Evolutionary conservation across 2,888 invertebrate species (phyloP).

Genomic region (Folsomia candida): DNA sequence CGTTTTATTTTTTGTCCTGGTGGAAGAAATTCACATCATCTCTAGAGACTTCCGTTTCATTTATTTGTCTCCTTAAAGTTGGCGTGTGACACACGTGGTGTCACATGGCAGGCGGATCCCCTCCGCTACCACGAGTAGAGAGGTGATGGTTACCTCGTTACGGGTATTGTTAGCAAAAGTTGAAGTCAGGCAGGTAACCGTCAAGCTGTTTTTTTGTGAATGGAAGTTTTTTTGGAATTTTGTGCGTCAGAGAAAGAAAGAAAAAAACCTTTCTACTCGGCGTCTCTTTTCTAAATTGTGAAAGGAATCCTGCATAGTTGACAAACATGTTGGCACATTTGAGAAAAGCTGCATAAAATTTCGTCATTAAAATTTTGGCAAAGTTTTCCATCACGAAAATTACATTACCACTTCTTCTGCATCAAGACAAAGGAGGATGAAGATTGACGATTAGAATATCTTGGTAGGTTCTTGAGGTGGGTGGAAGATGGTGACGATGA

Average conservation of each 20-base stretch:
- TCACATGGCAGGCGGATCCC: neutral
- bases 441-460: neutral
- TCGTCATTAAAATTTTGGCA: neutral
- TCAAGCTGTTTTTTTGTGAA: neutral
- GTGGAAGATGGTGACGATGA: neutral
- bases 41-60: conserved; percentile 3
- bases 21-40: neutral
- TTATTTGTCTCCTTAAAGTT: conserved; percentile 6
- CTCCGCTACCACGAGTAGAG: neutral
- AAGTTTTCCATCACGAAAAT: neutral
- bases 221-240: neutral
- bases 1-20: neutral
- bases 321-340: neutral
- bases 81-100: neutral
- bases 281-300: neutral
- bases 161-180: neutral
- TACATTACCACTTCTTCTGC: neutral
- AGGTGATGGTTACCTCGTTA: neutral
- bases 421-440: neutral
- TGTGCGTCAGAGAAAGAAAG: neutral
- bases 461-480: neutral
- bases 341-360: neutral
- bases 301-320: neutral
- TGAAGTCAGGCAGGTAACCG: neutral
- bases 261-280: too few relatives aligned